phyloP scores from a whole-genome alignment of 2,888 invertebrate species.

The Tinea semifulvella region DNA sequence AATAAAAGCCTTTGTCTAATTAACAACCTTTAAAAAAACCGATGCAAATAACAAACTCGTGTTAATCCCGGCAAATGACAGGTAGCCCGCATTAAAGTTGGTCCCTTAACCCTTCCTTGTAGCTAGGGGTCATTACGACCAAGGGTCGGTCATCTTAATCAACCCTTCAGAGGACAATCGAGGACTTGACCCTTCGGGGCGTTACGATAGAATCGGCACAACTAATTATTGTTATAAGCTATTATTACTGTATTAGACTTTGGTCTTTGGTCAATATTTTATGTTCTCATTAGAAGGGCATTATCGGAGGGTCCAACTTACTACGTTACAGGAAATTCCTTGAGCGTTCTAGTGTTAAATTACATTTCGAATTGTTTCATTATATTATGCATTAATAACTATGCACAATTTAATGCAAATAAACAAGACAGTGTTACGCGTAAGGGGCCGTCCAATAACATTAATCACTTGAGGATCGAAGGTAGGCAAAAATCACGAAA shows the following conservation, averaged over 20 bases:
- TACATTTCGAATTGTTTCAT: too few species aligned
- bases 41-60: constrained; percentile 15
- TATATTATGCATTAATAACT: too few species aligned
- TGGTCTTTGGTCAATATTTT: constrained; percentile 37
- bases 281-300: constrained; percentile 31
- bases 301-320: neutral
- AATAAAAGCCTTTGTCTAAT: constrained; percentile 18
- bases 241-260: constrained; percentile 43
- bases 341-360: neutral
- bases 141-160: constrained; percentile 56
- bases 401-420: too few species aligned
- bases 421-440: too few species aligned
- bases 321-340: too few species aligned
- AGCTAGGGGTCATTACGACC: constrained; percentile 36
- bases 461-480: too few species aligned
- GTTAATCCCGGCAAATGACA: constrained; percentile 18
- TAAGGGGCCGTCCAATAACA: too few species aligned
- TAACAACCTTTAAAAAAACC: constrained; percentile 16
- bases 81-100: constrained; percentile 17
- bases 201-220: constrained; percentile 32
- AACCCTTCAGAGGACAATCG: constrained; percentile 63
- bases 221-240: constrained; percentile 59
- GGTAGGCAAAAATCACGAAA: too few species aligned
- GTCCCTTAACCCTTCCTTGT: constrained; percentile 13
- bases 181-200: constrained; percentile 41